Evolutionary conservation across 2,113 vertebrate genomes (phyloP), one percentile per base, ranked within the genome.

Genomic region (Vidua macroura): DNA sequence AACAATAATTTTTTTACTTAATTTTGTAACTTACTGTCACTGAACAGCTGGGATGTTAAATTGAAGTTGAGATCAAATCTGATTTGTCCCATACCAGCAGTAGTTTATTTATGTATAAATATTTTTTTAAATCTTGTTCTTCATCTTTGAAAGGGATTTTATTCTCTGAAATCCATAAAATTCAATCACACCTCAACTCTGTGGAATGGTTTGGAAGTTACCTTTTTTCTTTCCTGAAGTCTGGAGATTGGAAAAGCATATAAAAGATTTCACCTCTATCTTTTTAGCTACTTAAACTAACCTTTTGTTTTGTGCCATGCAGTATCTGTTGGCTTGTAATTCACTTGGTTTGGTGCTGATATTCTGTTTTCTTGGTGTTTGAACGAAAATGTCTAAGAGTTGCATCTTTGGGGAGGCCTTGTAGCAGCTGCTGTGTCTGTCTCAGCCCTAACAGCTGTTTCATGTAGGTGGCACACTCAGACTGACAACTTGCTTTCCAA

Each of bases 371-470:
- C 41, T 53, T 75, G 6, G 18, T 86, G 37, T 78, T 86, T 39
- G 33, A 62, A 76, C 56, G 37, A 76, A 86, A 87, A 67, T 27
- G 16, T 85, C 25, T 62, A 22, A 51, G 69, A 22, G 15, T 63
- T 82, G 7, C 5, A 10, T 86, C n/a, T 81, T 56, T 51, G 43
- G 30, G 48, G 53, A 83, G 69, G 22, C 19, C n/a, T 76, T 69
- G 21, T 31, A 86, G 81, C 80, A 94, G 80, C 86, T 92, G 53
- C 41, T 85, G 13, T 80, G 25, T 72, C 55, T 70, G 41, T 82
- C 72, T 83, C 62, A 72, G 49, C 31, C 46, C 17, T 55, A 80
- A 22, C 68, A 95, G 94, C 60, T 95, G 70, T 88, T 93, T 88
- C 41, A 25, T 68, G 67, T 92, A 90, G 66, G 64, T 80, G 52